phyloP scores from a whole-genome alignment of 1,140 invertebrate genomes.

The Antheraea mylitta region DNA sequence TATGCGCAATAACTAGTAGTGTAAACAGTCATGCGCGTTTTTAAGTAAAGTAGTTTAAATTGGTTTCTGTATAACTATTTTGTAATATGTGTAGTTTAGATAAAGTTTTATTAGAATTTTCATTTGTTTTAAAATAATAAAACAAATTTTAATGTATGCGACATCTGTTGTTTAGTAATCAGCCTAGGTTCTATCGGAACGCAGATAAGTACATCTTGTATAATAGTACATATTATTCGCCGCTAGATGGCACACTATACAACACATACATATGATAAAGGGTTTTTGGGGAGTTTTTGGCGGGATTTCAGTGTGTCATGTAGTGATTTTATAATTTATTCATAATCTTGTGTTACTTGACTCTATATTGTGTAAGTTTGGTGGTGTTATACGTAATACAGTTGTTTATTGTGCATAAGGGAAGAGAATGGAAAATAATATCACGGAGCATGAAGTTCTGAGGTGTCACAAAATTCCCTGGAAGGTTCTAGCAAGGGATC shows the following conservation, averaged over 20 bases:
- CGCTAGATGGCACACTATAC: constrained; percentile 11
- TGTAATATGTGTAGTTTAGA: neutral
- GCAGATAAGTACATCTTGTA: neutral
- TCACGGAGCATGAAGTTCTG: too few relatives aligned
- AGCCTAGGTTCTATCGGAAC: neutral
- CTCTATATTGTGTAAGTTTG: too few relatives aligned
- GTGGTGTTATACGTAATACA: too few relatives aligned
- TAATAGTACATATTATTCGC: neutral
- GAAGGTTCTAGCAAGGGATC: too few relatives aligned
- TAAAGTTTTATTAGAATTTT: neutral
- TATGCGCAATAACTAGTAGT: constrained; percentile 69
- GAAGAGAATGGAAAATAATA: too few relatives aligned
- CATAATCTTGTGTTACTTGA: too few relatives aligned
- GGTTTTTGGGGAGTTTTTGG: too few relatives aligned
- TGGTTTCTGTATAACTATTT: neutral
- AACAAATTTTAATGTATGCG: neutral
- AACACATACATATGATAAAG: too few relatives aligned
- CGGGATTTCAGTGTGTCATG: too few relatives aligned
- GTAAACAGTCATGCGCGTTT: constrained; percentile 64
- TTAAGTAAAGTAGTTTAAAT: neutral
- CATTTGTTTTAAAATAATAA: neutral
- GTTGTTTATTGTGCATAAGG: too few relatives aligned
- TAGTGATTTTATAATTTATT: too few relatives aligned
- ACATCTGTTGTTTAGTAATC: neutral
- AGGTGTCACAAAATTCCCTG: too few relatives aligned